Conservation (phyloP, 2,888 invertebrate species). For the Drosophila kambysellisi region DNA sequence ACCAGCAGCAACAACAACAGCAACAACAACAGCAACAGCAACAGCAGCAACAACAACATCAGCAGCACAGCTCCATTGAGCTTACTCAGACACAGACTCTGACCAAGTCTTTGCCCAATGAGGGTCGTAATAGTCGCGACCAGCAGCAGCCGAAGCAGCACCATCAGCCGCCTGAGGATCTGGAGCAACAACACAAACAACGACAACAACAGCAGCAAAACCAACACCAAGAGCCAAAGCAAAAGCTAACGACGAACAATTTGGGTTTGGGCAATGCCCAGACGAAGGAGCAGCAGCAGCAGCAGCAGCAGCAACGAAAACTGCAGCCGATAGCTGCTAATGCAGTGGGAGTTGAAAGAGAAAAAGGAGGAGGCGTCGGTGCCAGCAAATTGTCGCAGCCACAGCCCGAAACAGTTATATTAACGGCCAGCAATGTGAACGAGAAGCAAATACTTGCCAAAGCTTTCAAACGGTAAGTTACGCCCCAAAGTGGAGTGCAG, state of each 20-base stretch:
- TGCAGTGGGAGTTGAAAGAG: conserved; percentile 28
- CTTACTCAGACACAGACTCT: conserved; percentile 25
- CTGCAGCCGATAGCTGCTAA: conserved; percentile 61
- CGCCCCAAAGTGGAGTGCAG: conserved; percentile 8
- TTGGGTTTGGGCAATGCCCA: conserved; percentile 50
- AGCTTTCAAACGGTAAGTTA: conserved; percentile 86
- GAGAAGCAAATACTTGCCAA: conserved; percentile 85
- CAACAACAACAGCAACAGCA: conserved; percentile 48
- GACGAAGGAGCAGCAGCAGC: conserved; percentile 17
- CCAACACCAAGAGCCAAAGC: conserved; percentile 21
- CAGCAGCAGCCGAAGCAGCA: conserved; percentile 39
- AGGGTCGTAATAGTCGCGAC: conserved; percentile 48
- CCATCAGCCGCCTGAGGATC: conserved; percentile 38
- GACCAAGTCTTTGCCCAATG: conserved; percentile 40
- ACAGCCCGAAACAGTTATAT: conserved; percentile 86
- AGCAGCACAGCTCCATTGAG: conserved; percentile 34
- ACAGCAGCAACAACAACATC: conserved; percentile 47
- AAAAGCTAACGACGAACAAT: conserved; percentile 53
- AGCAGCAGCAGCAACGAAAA: conserved; percentile 29
- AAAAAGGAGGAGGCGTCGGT: conserved; percentile 18
- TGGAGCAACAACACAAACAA: conserved; percentile 49
- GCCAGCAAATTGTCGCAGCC: conserved; percentile 60
- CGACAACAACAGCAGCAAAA: conserved; percentile 33
- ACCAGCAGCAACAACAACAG: conserved; percentile 49
- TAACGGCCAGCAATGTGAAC: conserved; percentile 85